Base-by-base conservation (phyloP, 2,888 invertebrate genomes). In the Volucella zonaria region DNA sequence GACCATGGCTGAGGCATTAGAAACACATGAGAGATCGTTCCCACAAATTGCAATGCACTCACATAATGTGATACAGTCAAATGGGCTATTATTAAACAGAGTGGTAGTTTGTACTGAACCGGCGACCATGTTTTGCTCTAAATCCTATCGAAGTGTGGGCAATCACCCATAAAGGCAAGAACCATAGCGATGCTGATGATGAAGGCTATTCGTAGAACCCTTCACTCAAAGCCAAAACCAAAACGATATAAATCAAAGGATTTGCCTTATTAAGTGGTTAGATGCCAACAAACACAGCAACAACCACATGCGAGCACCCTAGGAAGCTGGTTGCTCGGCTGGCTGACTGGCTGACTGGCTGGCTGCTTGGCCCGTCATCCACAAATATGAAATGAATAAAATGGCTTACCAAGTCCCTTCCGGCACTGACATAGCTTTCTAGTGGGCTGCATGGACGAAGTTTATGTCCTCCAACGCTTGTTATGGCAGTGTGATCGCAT, bases 401-500 rank as follows among this genome's bases (percentile, higher is more conserved):
- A 82, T 81, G 71, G 89, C 91, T 91, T 87, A 92, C 92, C 92
- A 92, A 89, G 89, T 92, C 92, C 82, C 92, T 88, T 70, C 92
- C 92, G 0, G 92, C 90, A 81, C 94, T 94, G 61, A 97, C 94
- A 92, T 97, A 97, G 87, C 96, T 96, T 92, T 97, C 97, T 49
- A 95, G 94, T 11, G 94, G 93, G 56, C 95, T 94, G 89, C 97
- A 97, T 0, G 97, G 96, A 52, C 97, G 93, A 11, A 96, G 88
- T 82, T 90, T 90, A 87, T 90, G 90, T 86, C 90, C 91, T 45
- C 90, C 91, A 31, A 90, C 76, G 78, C 89, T 90, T 68, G 90
- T 90, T 79, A 91, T 96, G 52, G 94, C 93, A 86, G 97, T 94
- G 89, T 97, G 97, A 87, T 97, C 97, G 91, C 97, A 97, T 66